Evolutionary conservation across 1,140 invertebrate species (phyloP), one percentile per base, ranked within the genome.

Genomic region (Maniola jurtina): DNA sequence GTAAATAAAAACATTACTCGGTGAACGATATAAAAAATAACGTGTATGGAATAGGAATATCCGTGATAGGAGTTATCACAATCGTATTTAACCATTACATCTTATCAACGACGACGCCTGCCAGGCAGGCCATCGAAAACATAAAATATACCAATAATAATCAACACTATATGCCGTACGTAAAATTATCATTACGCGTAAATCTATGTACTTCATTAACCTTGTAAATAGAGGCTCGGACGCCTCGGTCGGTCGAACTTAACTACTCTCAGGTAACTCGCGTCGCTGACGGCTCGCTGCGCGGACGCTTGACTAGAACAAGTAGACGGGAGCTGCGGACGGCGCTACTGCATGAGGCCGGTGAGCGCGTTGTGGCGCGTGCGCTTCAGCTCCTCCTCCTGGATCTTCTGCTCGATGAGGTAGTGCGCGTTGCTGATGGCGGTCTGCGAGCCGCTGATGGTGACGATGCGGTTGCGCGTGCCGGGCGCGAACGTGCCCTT

Each of bases 401-500:
- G 95, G 90, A 99, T 97, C 91, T 97, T 96, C 92, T 98, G 97
- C 92, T 98, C 96, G 91, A 99, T 99, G 88, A 98, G 94, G 93
- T 96, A 97, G 83, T 97, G 96, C 89, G 98, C 98, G 90, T 95
- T 96, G 86, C 92, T 93, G 88, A 99, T 97, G 89, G 96, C 95
- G 92, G 94, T 95, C 74, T 95, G 94, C 79, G 94, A 94, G 90
- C 98, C 98, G 81, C 95, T 95, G 91, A 99, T 98, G 89, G 97
- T 98, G 70, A 99, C 98, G 91, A 99, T 97, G 81, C 98, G 95
- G 93, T 99, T 98, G 88, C 97, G 96, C 68, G 97, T 98, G 87
- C 98, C 97, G 73, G 98, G 97, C 79, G 97, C 97, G 93, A 97
- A 99, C 81, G 97, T 97, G 83, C 98, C 98, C 93, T 99, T 99